Base-by-base conservation (phyloP, 2,888 invertebrate species). In the Dorcus hopei region DNA sequence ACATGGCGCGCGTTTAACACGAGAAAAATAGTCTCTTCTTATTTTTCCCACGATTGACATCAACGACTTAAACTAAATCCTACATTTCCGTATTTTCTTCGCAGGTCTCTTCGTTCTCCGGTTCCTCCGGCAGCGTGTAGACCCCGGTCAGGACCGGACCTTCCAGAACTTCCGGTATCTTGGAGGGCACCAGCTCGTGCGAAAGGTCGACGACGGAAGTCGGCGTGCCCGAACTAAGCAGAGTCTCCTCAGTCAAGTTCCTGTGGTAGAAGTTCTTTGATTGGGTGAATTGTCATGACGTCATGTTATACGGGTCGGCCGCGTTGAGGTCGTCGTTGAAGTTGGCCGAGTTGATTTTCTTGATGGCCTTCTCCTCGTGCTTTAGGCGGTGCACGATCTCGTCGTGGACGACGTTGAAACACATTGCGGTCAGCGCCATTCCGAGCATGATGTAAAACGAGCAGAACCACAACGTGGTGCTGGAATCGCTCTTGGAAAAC, bases 341-440 rank as follows among this genome's bases (percentile, higher is more conserved):
- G 62, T 74, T 73, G 39, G 71, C 84, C n/a, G 84, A 81, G 66
- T 85, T 85, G 19, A 83, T 80, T 68, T 86, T 86, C 52, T 85
- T 85, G 2, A 85, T 82, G 78, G 85, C 85, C 54, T 84, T 85
- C 68, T 84, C 84, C 64, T 85, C 85, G 63, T 86, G 85, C 72
- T 89, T 87, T 66, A 67, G 58, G 72, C 92, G 86, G 78, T 92
- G 91, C 42, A 92, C 89, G 66, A 93, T 91, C 78, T 93, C 93
- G 72, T 93, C 92, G 72, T 93, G 93, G 60, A 93, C 87, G 9
- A 93, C 92, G 75, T 92, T 93, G 78, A 93, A 93, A 74, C 92
- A 93, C 92, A 93, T 93, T 48, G 93, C 92, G 9, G 93, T 93
- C 67, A 93, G 79, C 1, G 93, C 93, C 84, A 93, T 87, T 4